Evolutionary conservation across 2,797 vertebrate genomes (phyloP), one percentile per base, ranked within the genome.

Genomic region (Lates japonicus): DNA sequence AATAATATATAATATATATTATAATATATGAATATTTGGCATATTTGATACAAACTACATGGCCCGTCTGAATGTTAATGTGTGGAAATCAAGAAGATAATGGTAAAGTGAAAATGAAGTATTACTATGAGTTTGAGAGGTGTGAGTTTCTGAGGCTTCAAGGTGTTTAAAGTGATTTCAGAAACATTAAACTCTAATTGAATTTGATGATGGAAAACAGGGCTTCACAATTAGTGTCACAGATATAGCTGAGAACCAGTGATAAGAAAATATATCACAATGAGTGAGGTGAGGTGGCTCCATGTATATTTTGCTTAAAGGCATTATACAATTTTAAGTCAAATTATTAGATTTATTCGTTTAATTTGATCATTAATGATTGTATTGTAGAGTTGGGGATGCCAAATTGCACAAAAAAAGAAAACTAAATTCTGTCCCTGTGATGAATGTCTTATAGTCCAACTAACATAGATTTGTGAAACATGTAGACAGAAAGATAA

Each of bases 61-160:
- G 14, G 7, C 20, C 70, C 14, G 19, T 59, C 29, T 68, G 49
- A n/a, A 16, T 46, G 8, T 69, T 22, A 1, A 1, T 61, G 1
- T 66, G 35, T 10, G 12, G 7, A 68, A 11, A 44, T 70, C 41
- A 68, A 44, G 42, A 51, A 10, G 41, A 72, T 61, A 59, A 37
- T 14, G 1, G 10, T 17, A 1, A 61, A 68, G n/a, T 33, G 12
- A 48, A 49, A 70, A 61, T 31, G 1, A 17, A 44, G 33, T 58
- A 31, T 41, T 57, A 22, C 55, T 44, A 16, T 22, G 14, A 12
- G 12, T 57, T 33, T 69, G 14, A 29, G 60, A 54, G 22, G 10
- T 51, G 46, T 14, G 59, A 55, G 37, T 37, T 67, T 46, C 59
- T 49, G 41, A 8, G 33, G 20, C 44, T 68, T 25, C 20, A 49